These are phyloP conservation scores for Elanus axillaris DNA, from an alignment of 2,113 vertebrate species.

Conservation along the genomic window DNA sequence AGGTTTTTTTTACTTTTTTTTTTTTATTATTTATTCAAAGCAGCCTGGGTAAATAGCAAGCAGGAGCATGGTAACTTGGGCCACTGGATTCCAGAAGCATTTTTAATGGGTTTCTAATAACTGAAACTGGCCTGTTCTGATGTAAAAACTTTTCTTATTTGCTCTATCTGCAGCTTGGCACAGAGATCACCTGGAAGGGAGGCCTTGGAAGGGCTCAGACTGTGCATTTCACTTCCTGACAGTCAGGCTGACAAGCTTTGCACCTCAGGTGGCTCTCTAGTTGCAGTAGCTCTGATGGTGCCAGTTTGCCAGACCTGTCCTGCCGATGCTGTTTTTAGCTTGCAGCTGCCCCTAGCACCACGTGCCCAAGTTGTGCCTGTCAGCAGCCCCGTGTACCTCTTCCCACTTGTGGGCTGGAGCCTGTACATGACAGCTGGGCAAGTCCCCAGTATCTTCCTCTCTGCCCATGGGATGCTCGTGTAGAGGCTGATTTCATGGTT, in stretches of 20 bases:
- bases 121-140: neutral
- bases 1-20: neutral
- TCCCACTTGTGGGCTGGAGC: neutral
- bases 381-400: neutral
- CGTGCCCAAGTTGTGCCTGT: accelerated
- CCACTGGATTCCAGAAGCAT: neutral
- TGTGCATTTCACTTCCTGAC: neutral
- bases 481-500: neutral
- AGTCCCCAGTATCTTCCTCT: neutral
- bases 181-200: neutral
- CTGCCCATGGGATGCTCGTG: neutral
- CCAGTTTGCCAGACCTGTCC: neutral
- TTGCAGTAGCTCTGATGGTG: neutral
- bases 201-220: neutral
- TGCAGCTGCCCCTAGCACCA: neutral
- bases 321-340: accelerated
- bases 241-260: neutral
- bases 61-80: neutral
- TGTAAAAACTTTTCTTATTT: neutral
- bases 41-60: neutral
- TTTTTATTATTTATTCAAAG: neutral
- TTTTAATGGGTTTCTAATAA: neutral
- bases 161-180: neutral
- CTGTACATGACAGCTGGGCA: accelerated
- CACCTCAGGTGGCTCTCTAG: neutral